phyloP scores from a whole-genome alignment of 1,140 invertebrate species.

The Portunus trituberculatus region DNA sequence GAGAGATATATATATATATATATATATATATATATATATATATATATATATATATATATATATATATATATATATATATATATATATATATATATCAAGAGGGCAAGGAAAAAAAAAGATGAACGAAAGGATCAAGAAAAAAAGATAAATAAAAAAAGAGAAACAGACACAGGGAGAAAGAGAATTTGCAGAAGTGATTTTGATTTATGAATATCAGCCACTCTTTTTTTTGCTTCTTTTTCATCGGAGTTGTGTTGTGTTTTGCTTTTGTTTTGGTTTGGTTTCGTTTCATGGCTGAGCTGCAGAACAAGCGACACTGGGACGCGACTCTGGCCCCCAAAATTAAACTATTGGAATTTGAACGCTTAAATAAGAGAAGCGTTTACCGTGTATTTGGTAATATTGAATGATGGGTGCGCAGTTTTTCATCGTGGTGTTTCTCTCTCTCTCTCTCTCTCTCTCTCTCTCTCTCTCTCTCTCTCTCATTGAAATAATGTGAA shows the following conservation, averaged over 20 bases:
- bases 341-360: background rate
- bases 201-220: no score
- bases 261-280: no score
- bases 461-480: background rate
- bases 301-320: background rate
- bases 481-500: background rate
- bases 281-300: background rate
- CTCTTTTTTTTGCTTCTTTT: no score
- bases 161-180: no score
- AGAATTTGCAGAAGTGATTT: no score
- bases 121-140: no score
- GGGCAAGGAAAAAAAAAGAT: no score
- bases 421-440: background rate
- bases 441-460: background rate
- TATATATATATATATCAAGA: no score
- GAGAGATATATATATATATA: background rate
- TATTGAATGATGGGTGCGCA: background rate
- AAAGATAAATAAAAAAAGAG: no score
- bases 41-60: background rate
- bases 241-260: no score
- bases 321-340: background rate
- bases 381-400: slow-evolving; percentile 12
- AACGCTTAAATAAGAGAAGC: background rate
- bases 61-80: background rate
- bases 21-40: background rate